phyloP scores from a whole-genome alignment of 2,113 vertebrate genomes.

The Dicerorhinus sumatrensis region DNA sequence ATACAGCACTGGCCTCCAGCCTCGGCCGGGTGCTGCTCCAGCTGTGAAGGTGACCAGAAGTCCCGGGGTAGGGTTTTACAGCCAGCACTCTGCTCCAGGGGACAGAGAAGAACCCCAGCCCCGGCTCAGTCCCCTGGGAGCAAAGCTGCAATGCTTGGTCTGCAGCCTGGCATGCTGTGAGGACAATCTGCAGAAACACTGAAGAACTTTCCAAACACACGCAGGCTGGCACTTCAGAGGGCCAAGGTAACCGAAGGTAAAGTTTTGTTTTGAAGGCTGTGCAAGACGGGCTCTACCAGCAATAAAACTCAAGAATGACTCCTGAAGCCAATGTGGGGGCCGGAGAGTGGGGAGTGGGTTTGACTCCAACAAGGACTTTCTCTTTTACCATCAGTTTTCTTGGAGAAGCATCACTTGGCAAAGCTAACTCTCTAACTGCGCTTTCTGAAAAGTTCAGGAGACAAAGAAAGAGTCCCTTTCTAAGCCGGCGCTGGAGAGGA shows the following conservation, averaged over 20 bases:
- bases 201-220: no score
- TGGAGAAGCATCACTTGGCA: fast-evolving
- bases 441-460: not conserved
- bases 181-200: fast-evolving
- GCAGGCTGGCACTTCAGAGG: not conserved
- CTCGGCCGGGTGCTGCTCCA: fast-evolving
- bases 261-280: not conserved
- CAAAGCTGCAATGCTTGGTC: fast-evolving
- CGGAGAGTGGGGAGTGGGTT: fast-evolving
- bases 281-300: no score
- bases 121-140: fast-evolving
- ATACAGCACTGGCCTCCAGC: fast-evolving
- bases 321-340: not conserved
- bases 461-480: not conserved
- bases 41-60: not conserved
- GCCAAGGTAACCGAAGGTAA: no score
- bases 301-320: fast-evolving
- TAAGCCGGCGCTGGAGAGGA: not conserved
- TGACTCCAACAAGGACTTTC: not conserved
- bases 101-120: fast-evolving
- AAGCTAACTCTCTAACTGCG: not conserved
- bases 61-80: no score
- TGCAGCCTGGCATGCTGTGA: fast-evolving
- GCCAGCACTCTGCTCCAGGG: not conserved
- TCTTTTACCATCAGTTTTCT: no score